Conservation (phyloP, 2,888 invertebrate genomes). For the Cataglyphis cursor region DNA sequence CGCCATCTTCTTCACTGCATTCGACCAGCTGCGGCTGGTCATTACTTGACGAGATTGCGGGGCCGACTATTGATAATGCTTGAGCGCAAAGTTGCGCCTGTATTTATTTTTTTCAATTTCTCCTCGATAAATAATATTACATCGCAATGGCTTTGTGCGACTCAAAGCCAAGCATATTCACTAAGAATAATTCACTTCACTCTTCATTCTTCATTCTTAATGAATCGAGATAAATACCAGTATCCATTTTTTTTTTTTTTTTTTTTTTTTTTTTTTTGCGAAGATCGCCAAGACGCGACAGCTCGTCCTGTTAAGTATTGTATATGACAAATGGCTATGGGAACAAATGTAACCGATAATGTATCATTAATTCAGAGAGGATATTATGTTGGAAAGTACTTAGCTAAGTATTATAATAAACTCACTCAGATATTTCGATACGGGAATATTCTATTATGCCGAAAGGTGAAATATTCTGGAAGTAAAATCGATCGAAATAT, state of each 20-base stretch:
- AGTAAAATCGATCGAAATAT: conserved; percentile 27
- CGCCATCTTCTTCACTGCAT: conserved; percentile 26
- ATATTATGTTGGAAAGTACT: conserved; percentile 20
- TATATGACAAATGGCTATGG: conserved; percentile 19
- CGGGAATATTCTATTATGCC: conserved; percentile 19
- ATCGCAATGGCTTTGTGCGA: not conserved
- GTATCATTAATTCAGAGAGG: conserved; percentile 37
- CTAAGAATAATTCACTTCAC: conserved; percentile 30
- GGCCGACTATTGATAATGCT: conserved; percentile 45
- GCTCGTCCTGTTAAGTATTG: conserved; percentile 4
- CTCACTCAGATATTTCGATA: not conserved
- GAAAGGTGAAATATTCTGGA: conserved; percentile 27
- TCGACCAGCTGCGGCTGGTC: conserved; percentile 32
- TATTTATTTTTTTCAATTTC: conserved; percentile 42
- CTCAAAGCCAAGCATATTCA: not conserved
- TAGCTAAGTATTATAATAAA: conserved; percentile 22
- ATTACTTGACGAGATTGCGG: conserved; percentile 43
- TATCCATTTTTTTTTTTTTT: conserved; percentile 2
- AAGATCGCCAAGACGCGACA: not conserved
- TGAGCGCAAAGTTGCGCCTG: conserved; percentile 14
- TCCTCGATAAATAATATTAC: conserved; percentile 45
- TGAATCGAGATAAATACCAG: conserved; percentile 23
- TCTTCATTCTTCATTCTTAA: conserved; percentile 14
- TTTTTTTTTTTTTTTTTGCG: conserved; percentile 12
- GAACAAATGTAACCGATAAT: conserved; percentile 25